phyloP scores from a whole-genome alignment of 1,140 invertebrate species.

The Babylonia areolata region DNA sequence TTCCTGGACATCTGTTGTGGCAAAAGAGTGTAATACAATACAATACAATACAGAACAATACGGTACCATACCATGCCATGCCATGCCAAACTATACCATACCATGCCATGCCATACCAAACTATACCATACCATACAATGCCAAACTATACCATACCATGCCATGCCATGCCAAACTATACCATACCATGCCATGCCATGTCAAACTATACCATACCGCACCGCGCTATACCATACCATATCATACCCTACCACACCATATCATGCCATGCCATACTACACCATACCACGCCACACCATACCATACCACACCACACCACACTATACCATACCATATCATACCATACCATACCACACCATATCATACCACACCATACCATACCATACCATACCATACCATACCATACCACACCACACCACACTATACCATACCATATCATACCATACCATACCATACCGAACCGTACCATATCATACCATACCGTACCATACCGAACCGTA shows the following conservation, averaged over 20 bases:
- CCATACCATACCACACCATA: slow-evolving; percentile 59
- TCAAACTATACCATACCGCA: slow-evolving; percentile 51
- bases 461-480: slow-evolving; percentile 60
- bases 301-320: slow-evolving; percentile 53
- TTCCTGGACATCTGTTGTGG: too few species aligned
- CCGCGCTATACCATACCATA: slow-evolving; percentile 53
- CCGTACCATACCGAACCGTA: slow-evolving; percentile 58
- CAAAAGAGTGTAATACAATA: too few species aligned
- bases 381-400: slow-evolving; percentile 53
- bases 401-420: slow-evolving; percentile 61
- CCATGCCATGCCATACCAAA: too few species aligned
- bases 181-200: too few species aligned
- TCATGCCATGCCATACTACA: slow-evolving; percentile 46
- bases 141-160: too few species aligned
- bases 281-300: slow-evolving; percentile 50
- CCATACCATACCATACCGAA: slow-evolving; percentile 57
- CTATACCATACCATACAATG: too few species aligned
- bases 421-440: slow-evolving; percentile 62
- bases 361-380: slow-evolving; percentile 56
- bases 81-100: too few species aligned
- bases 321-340: slow-evolving; percentile 57
- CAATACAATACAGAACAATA: background rate
- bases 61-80: slow-evolving; percentile 42
- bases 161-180: too few species aligned
- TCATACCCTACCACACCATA: too few species aligned